phyloP scores from a whole-genome alignment of 2,888 invertebrate genomes.

The Diaphora mendica region DNA sequence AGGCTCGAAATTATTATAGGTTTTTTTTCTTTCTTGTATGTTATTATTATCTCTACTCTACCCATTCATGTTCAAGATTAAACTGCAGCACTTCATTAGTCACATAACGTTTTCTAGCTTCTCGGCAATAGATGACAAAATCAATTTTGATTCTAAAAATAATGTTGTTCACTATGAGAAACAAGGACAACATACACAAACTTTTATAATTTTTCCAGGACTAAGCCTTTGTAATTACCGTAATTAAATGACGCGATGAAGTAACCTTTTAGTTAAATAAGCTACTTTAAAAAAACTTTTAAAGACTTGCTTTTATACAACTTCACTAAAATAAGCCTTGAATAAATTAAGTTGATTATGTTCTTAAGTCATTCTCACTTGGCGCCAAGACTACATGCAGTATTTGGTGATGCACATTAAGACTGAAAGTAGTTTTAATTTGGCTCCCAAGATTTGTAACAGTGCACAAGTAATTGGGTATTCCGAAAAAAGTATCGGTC shows the following conservation, averaged over 20 bases:
- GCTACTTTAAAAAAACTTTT: neutral
- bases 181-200: neutral
- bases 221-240: neutral
- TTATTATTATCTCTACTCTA: neutral
- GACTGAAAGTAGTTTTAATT: neutral
- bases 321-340: neutral
- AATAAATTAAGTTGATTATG: neutral
- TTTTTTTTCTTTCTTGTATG: neutral
- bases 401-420: too few relatives aligned
- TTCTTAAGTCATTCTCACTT: neutral
- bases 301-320: neutral
- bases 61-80: neutral
- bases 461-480: neutral
- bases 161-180: neutral
- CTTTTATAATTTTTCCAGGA: neutral
- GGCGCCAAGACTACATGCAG: too few relatives aligned
- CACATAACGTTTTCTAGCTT: neutral
- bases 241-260: neutral
- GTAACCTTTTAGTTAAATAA: neutral
- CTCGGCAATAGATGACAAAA: neutral
- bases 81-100: neutral
- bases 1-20: slow-evolving; percentile 9
- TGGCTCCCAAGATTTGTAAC: neutral
- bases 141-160: neutral
- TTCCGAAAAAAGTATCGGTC: too few relatives aligned